Conservation (phyloP, 2,888 invertebrate species). For the Cryptus viduatorius region DNA sequence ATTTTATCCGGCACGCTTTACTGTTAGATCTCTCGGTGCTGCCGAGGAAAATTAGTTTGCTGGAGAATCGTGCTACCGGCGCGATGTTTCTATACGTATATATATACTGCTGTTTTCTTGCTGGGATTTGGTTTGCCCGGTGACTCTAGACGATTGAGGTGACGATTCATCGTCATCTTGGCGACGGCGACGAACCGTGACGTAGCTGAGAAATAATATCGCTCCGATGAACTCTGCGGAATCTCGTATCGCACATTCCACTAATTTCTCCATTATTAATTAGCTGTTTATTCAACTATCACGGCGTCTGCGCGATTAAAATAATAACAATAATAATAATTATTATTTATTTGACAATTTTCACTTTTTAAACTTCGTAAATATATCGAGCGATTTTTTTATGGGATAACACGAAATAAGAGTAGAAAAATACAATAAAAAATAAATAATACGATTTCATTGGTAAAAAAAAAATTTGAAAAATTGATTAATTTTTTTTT, state of each 20-base stretch:
- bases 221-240: not conserved
- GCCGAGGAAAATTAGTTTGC: conserved; percentile 43
- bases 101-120: not conserved
- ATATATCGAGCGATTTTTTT: too few relatives aligned
- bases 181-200: not conserved
- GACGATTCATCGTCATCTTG: not conserved
- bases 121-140: not conserved
- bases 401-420: too few relatives aligned
- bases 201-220: not conserved
- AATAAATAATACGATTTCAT: too few relatives aligned
- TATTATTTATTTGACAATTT: not conserved
- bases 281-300: not conserved
- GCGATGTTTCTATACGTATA: not conserved
- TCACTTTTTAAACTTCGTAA: not conserved
- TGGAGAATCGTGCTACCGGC: not conserved
- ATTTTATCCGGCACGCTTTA: conserved; percentile 33
- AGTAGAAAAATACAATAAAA: too few relatives aligned
- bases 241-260: not conserved
- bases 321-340: not conserved
- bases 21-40: conserved; percentile 20
- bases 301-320: not conserved
- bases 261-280: not conserved
- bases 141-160: conserved; percentile 1
- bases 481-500: too few relatives aligned
- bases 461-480: too few relatives aligned